These are phyloP conservation scores for Chorisops tibialis DNA, from an alignment of 2,888 invertebrate species.

Conservation along the genomic window DNA sequence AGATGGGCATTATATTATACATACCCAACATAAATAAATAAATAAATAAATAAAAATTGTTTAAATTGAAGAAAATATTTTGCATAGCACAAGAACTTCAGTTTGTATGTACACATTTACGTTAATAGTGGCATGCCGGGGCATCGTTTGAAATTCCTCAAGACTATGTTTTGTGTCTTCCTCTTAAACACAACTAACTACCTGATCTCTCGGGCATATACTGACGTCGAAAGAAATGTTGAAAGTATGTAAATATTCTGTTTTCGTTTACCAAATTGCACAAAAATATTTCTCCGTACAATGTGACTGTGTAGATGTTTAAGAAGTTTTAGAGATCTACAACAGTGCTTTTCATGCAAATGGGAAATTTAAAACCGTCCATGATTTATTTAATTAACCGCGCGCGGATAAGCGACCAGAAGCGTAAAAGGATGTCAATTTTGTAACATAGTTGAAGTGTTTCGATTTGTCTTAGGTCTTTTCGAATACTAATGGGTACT, in stretches of 20 bases:
- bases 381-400: conserved; percentile 24
- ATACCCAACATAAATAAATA: too few relatives aligned
- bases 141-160: conserved; percentile 23
- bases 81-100: conserved; percentile 20
- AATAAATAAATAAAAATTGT: conserved; percentile 11
- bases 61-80: conserved; percentile 28
- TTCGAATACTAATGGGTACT: too few relatives aligned
- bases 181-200: conserved; percentile 5
- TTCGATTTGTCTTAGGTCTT: too few relatives aligned
- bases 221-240: conserved; percentile 25
- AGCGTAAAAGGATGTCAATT: too few relatives aligned
- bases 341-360: conserved; percentile 19
- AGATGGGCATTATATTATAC: too few relatives aligned
- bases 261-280: conserved; percentile 29
- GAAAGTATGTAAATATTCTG: conserved; percentile 29
- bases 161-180: conserved; percentile 15
- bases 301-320: conserved; percentile 10
- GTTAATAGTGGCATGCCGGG: conserved; percentile 23
- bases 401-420: too few relatives aligned
- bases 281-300: conserved; percentile 23
- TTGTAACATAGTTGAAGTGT: too few relatives aligned
- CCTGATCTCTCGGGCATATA: neutral
- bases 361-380: conserved; percentile 25
- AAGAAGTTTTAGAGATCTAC: conserved; percentile 15
- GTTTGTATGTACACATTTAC: conserved; percentile 16